Percentiles rank a stretch among this genome's conserved stretches.
Conservation (phyloP, 1,140 invertebrate species). For the Pristionchus pacificus region DNA sequence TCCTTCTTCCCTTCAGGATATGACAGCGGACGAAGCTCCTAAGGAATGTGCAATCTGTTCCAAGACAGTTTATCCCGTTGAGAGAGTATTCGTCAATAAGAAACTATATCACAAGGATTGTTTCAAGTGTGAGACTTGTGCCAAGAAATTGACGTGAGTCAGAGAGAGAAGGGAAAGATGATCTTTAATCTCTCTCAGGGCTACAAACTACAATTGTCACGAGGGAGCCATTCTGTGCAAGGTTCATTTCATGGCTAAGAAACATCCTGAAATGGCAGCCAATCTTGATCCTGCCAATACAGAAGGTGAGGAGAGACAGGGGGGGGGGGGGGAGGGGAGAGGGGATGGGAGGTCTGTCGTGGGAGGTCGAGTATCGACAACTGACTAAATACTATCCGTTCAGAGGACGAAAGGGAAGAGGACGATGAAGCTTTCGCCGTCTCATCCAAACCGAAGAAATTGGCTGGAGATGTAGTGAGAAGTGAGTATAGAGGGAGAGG, state of each 20-base stretch:
- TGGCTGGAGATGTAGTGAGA: slow-evolving; percentile 46
- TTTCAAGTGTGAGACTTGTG: slow-evolving; percentile 57
- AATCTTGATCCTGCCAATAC: slow-evolving; percentile 37
- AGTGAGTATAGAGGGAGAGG: slow-evolving; percentile 33
- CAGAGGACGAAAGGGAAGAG: slow-evolving; percentile 36
- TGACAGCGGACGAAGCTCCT: slow-evolving; percentile 41
- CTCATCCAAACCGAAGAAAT: slow-evolving; percentile 50
- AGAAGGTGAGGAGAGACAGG: slow-evolving; percentile 15
- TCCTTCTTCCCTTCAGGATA: slow-evolving; percentile 18
- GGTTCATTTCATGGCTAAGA: slow-evolving; percentile 44
- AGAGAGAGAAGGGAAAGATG: no score
- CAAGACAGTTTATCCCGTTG: slow-evolving; percentile 58
- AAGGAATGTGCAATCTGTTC: slow-evolving; percentile 54
- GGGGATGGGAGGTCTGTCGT: no score
- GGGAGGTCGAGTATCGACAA: no score
- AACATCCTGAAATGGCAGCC: slow-evolving; percentile 47
- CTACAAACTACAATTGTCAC: slow-evolving; percentile 54
- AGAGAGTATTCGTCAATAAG: slow-evolving; percentile 55
- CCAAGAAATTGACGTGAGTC: slow-evolving; percentile 55
- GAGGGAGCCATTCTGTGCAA: slow-evolving; percentile 46
- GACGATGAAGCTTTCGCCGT: slow-evolving; percentile 54
- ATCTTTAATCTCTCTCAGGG: no score
- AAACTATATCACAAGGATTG: slow-evolving; percentile 55
- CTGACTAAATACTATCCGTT: no score
- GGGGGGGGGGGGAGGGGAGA: background rate